Conservation (phyloP, 2,113 vertebrate genomes). For the Cnemophilus loriae region DNA sequence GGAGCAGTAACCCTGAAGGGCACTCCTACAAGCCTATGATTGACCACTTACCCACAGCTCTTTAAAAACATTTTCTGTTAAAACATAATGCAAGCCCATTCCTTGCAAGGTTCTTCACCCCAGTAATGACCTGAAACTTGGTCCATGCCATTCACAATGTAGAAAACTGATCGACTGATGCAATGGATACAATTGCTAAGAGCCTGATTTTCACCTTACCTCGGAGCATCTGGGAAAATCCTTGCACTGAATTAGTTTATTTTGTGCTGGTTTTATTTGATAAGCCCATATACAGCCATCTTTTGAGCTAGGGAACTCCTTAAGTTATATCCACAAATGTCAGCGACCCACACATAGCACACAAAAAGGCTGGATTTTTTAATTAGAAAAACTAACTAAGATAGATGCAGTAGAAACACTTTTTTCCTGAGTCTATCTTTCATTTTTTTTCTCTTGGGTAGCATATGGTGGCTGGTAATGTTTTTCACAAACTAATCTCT, state of each 20-base stretch:
- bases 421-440: not conserved
- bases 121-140: not conserved
- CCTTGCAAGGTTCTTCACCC: not conserved
- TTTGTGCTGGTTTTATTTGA: not conserved
- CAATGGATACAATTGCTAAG: too few relatives aligned
- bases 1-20: not conserved
- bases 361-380: not conserved
- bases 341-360: not conserved
- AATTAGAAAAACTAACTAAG: not conserved
- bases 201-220: not conserved
- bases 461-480: not conserved
- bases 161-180: too few relatives aligned
- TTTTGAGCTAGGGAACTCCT: not conserved
- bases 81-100: not conserved
- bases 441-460: not conserved
- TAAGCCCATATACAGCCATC: not conserved
- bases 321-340: not conserved
- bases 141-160: not conserved
- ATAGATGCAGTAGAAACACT: not conserved
- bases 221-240: not conserved
- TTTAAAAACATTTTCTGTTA: not conserved
- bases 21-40: accelerated
- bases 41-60: not conserved
- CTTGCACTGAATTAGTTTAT: not conserved
- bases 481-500: not conserved